A percentile compares a stretch with the other conserved stretches of the same genome.
Conservation (phyloP, 2,113 vertebrate species). For the Leptosomus discolor region DNA sequence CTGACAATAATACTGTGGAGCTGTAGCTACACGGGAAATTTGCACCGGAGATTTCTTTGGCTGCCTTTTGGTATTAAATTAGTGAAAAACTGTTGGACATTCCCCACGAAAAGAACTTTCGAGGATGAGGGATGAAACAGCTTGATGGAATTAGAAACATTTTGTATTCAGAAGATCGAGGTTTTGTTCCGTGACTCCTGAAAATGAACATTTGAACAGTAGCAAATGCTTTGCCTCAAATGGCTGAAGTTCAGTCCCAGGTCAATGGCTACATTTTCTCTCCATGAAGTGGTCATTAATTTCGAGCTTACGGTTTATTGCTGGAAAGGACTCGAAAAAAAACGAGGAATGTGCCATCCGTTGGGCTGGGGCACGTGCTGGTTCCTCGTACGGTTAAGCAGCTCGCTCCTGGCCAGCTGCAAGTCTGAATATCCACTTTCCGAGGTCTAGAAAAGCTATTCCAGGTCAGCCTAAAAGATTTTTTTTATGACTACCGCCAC, state of each 20-base stretch:
- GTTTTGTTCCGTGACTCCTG: neutral
- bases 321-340: neutral
- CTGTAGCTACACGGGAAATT: fast-evolving
- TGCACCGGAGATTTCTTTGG: neutral
- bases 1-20: neutral
- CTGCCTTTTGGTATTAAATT: neutral
- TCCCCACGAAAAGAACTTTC: neutral
- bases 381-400: neutral
- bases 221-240: neutral
- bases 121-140: neutral
- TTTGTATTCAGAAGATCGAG: neutral
- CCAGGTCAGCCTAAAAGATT: neutral
- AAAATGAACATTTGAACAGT: neutral
- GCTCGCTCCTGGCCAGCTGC: neutral
- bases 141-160: neutral
- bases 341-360: fast-evolving
- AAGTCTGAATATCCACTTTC: neutral
- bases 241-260: constrained; percentile 34
- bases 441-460: neutral
- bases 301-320: neutral
- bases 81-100: neutral
- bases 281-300: constrained; percentile 1
- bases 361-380: neutral
- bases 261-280: constrained; percentile 32
- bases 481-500: neutral